A percentile compares a stretch with the other conserved stretches of the same genome.
Evolutionary conservation across 2,797 vertebrate species (phyloP).

Genomic region (Ispidina picta): DNA sequence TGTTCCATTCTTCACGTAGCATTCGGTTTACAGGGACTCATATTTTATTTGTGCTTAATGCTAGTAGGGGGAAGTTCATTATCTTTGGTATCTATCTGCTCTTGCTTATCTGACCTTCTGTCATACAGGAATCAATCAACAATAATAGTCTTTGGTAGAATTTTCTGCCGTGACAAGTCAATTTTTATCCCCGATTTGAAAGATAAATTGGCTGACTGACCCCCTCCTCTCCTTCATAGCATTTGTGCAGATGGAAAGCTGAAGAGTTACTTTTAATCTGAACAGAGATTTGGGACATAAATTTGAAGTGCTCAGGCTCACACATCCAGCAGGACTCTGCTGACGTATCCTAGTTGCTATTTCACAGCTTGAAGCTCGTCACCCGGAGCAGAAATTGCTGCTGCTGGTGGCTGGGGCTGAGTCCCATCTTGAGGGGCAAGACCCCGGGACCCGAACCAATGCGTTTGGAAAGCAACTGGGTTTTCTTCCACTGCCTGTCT

Average conservation of each 20-base stretch:
- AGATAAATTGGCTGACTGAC: slow-evolving; percentile 48
- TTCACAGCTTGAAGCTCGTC: neutral
- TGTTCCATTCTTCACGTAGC: slow-evolving; percentile 67
- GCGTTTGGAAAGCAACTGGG: neutral
- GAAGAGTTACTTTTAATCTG: slow-evolving; percentile 46
- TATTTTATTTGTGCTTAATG: slow-evolving; percentile 73
- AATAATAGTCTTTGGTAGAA: slow-evolving; percentile 70
- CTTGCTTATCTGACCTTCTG: slow-evolving; percentile 67
- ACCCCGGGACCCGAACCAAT: fast-evolving
- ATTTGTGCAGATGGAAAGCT: slow-evolving; percentile 38
- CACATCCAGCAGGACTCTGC: neutral
- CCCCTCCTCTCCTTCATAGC: slow-evolving; percentile 38
- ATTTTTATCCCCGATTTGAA: slow-evolving; percentile 66
- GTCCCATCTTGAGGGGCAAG: fast-evolving
- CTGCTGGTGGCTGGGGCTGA: neutral
- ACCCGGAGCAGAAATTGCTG: neutral
- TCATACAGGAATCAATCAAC: slow-evolving; percentile 64
- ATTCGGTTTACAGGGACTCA: slow-evolving; percentile 73
- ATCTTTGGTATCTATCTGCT: slow-evolving; percentile 64
- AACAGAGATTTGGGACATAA: slow-evolving; percentile 12
- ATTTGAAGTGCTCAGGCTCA: neutral
- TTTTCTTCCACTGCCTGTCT: neutral
- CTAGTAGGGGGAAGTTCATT: slow-evolving; percentile 70
- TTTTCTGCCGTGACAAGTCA: slow-evolving; percentile 69
- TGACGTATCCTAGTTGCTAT: neutral